Conservation (phyloP, 2,888 invertebrate species). For the Bombyx huttoni region DNA sequence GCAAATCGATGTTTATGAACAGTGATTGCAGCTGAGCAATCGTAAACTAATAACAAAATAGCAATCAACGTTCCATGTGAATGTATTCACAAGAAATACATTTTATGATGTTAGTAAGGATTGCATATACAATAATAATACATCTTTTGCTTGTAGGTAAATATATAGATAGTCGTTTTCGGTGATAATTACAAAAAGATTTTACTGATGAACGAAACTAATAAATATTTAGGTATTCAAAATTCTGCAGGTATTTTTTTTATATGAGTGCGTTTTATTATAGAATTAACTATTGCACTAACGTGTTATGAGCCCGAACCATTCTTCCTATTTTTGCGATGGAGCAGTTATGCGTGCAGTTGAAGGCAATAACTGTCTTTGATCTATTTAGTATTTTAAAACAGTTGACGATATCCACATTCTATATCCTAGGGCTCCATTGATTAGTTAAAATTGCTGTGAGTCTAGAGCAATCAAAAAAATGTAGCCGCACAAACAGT, state of each 20-base stretch:
- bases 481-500: neutral
- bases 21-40: neutral
- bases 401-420: too few relatives aligned
- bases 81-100: neutral
- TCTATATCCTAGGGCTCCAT: too few relatives aligned
- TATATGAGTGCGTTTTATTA: too few relatives aligned
- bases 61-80: neutral
- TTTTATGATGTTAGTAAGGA: neutral
- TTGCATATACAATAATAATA: neutral
- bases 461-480: neutral
- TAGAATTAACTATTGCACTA: too few relatives aligned
- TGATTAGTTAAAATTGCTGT: neutral
- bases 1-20: constrained; percentile 11
- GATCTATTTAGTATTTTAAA: too few relatives aligned
- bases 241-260: too few relatives aligned
- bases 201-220: too few relatives aligned
- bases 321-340: too few relatives aligned
- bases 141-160: neutral
- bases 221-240: too few relatives aligned
- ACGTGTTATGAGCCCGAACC: too few relatives aligned
- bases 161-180: neutral
- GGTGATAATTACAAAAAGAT: neutral
- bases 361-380: too few relatives aligned
- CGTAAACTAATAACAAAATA: neutral
- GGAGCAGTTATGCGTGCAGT: too few relatives aligned